Conservation (phyloP, 2,888 invertebrate species). For the Ferrisia virgata region DNA sequence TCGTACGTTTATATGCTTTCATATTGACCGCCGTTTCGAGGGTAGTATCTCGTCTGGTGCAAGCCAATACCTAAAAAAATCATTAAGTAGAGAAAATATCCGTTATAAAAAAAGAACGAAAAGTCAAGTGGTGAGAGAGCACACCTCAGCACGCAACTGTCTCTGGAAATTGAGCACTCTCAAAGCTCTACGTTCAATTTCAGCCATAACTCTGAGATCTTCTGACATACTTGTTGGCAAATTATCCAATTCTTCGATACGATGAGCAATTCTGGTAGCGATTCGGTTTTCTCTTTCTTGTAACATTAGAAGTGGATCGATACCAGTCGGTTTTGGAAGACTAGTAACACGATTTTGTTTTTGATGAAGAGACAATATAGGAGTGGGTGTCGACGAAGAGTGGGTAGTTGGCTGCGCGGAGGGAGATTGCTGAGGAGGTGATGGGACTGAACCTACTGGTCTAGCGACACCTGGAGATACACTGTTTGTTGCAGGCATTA, state of each 20-base stretch:
- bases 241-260: conserved; percentile 84
- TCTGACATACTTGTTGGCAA: conserved; percentile 88
- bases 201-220: conserved; percentile 85
- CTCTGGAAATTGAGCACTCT: conserved; percentile 94
- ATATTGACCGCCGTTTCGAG: conserved; percentile 96
- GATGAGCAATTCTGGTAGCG: conserved; percentile 81
- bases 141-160: conserved; percentile 81
- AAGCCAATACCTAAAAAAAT: conserved; percentile 57
- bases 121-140: not conserved
- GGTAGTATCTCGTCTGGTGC: conserved; percentile 91
- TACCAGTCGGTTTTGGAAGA: conserved; percentile 84
- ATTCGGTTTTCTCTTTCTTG: conserved; percentile 89
- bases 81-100: no score
- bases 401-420: conserved; percentile 43
- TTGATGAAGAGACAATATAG: conserved; percentile 50
- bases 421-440: not conserved
- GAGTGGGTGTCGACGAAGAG: not conserved
- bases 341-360: conserved; percentile 68
- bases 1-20: conserved; percentile 95
- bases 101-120: not conserved
- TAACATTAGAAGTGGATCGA: conserved; percentile 88
- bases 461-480: not conserved
- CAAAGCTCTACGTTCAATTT: conserved; percentile 90
- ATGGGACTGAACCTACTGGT: not conserved
- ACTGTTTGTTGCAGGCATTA: not conserved